Base-by-base conservation (phyloP, 2,888 invertebrate species). In the Tinea semifulvella region DNA sequence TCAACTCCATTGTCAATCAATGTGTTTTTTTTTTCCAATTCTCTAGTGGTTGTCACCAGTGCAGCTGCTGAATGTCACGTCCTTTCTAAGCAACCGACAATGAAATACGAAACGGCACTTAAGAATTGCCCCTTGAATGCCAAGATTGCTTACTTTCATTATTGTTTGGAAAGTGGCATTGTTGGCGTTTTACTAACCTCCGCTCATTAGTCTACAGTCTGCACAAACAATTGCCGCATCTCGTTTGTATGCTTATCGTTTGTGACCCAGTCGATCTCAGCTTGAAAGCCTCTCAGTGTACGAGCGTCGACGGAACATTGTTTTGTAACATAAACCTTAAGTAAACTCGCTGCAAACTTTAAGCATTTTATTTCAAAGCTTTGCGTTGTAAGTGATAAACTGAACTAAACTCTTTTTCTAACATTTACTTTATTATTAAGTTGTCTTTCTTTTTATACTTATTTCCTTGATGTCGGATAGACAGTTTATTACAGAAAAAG, bases 151-250 rank as follows among this genome's bases (percentile, higher is more conserved):
- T 52, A 50, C 52, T 53, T 53, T 54, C 53, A 49, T 53, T 52
- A 52, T 51, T 53, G 52, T 54, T 52, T 55, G 50, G 52, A 53
- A 55, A 53, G 53, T 49, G 47, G 49, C 47, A 46, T 51, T 48
- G 48, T 40, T 31, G 16, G 14, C 22, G 42, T 55, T 51, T 47
- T 47, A 36, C 48, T 50, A 46, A 53, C 49, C 51, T 49, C 47
- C 48, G 51, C 52, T 50, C 47, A 52, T 51, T 52, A 48, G 47
- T 48, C 44, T 47, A 39, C 46, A 48, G 47, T 48, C 44, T 47
- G 42, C 46, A 49, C 48, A 49, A 51, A 51, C 50, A 49, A 49
- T 45, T 44, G 46, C 31, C 44, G 49, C 46, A 20, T 31, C 46
- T 47, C 47, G 46, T 47, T 46, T 50, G 49, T 47, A 45, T 48